Base-by-base conservation (phyloP, 2,888 invertebrate genomes). In the Criorhina ranunculi region DNA sequence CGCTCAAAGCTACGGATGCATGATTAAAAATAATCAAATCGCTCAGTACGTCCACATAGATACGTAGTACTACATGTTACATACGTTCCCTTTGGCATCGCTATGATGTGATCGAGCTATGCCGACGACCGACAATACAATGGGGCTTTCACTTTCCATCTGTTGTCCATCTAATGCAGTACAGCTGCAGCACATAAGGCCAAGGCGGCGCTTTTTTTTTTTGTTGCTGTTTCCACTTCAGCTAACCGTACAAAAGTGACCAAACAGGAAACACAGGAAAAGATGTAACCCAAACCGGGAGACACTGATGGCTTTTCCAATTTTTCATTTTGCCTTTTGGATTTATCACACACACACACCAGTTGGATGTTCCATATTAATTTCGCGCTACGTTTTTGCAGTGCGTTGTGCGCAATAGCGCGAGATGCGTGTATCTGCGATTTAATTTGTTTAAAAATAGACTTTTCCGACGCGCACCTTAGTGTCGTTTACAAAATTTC, bases 11-110 rank as follows among this genome's bases (percentile, higher is more conserved):
- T 79, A 53, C 79, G 83, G 83, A 83, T 83, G 83, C 62, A 73
- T 69, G 83, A 83, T 83, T 79, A 79, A 69, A 83, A 83, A 83
- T 83, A 83, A 83, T 82, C 82, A 82, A 82, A 51, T 78, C 35
- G 66, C 9, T 31, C 73, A 66, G 62, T 40, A 55, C 53, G 33
- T 17, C 12, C n/a, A 37, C 37, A 5, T 5, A 12, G 12, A 12
- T 0, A 1, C 12, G 5, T 17, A 31, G 66, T 60, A 64, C n/a
- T n/a, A n/a, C n/a, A n/a, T n/a, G n/a, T n/a, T n/a, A n/a, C n/a
- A n/a, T n/a, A n/a, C n/a, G 53, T 69, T 83, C 79, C 73, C 73
- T 83, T 83, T 64, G 79, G 83, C 83, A 67, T 40, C 37, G 17
- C 17, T 6, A 8, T n/a, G 29, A 53, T 53, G 31, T 53, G 53